Percentiles rank a stretch among this genome's conserved stretches.
These are phyloP conservation scores for Cottoperca gobio DNA, from an alignment of 2,797 vertebrate species.

Conservation along the genomic window DNA sequence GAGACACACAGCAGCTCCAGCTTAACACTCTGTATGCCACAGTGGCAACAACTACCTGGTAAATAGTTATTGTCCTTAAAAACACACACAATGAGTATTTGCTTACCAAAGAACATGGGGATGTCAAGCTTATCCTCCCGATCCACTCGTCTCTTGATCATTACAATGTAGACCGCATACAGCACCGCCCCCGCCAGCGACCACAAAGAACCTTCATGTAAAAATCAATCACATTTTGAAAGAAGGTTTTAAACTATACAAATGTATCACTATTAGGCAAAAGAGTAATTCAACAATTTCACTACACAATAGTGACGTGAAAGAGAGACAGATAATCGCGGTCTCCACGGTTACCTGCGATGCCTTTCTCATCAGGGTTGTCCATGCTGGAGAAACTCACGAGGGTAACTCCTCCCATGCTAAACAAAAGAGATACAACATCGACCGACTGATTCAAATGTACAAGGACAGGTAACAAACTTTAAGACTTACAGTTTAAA, in stretches of 20 bases:
- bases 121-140: slow-evolving; percentile 97
- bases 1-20: slow-evolving; percentile 34
- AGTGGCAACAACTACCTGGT: background rate
- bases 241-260: background rate
- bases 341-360: slow-evolving; percentile 83
- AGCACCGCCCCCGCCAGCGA: slow-evolving; percentile 93
- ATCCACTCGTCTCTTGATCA: slow-evolving; percentile 97
- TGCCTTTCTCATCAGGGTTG: slow-evolving; percentile 87
- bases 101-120: slow-evolving; percentile 97
- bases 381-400: slow-evolving; percentile 95
- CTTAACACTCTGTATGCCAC: too few species aligned
- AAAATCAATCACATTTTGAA: background rate
- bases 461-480: background rate
- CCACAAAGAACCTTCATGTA: slow-evolving; percentile 90
- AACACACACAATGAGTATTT: background rate
- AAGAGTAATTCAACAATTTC: background rate
- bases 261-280: background rate
- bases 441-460: background rate
- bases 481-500: background rate
- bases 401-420: slow-evolving; percentile 94
- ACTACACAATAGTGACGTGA: background rate
- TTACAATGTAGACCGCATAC: slow-evolving; percentile 96
- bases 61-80: background rate
- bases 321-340: background rate
- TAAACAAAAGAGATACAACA: slow-evolving; percentile 61